Conservation (phyloP, 30 jellyfish, hydroid and myxozoan genomes). For the Chrysaora quinquecirrha region DNA sequence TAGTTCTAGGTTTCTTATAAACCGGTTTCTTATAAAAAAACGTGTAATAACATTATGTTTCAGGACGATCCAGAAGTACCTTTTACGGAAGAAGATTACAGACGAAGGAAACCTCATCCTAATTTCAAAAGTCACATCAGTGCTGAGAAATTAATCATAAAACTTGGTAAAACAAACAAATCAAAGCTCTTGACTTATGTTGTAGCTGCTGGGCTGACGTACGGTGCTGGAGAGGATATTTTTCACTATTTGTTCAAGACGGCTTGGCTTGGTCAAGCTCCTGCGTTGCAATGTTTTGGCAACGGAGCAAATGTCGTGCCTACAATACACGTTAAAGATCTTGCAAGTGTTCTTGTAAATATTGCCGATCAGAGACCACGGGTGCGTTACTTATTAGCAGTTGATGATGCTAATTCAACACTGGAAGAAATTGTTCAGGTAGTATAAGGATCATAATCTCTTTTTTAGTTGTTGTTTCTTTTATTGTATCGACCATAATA, state of each 20-base stretch:
- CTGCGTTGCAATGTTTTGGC: conserved; percentile 80
- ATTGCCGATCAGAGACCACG: conserved; percentile 88
- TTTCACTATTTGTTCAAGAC: conserved; percentile 85
- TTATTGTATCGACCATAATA: too few species aligned
- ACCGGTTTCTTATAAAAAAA: too few species aligned
- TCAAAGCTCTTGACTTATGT: conserved; percentile 82
- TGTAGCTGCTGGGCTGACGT: conserved; percentile 88
- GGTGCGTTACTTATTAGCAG: conserved; percentile 90
- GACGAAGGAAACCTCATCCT: conserved; percentile 94
- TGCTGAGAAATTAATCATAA: conserved; percentile 87
- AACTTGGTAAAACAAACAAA: conserved; percentile 90
- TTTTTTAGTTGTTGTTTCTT: too few species aligned
- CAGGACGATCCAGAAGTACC: conserved; percentile 98
- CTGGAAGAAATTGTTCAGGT: conserved; percentile 93
- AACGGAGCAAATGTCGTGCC: conserved; percentile 88
- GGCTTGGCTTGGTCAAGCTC: conserved; percentile 94
- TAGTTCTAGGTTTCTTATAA: too few species aligned
- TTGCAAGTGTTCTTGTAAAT: conserved; percentile 78
- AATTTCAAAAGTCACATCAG: conserved; percentile 89
- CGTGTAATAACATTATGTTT: too few species aligned
- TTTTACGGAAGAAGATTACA: conserved; percentile 94
- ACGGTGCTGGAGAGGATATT: conserved; percentile 93
- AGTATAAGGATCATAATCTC: too few species aligned
- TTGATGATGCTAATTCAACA: conserved; percentile 91
- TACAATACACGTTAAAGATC: conserved; percentile 83